Evolutionary conservation across 1,140 invertebrate genomes (phyloP), one percentile per base, ranked within the genome.

Genomic region (Drosophila neocordata): DNA sequence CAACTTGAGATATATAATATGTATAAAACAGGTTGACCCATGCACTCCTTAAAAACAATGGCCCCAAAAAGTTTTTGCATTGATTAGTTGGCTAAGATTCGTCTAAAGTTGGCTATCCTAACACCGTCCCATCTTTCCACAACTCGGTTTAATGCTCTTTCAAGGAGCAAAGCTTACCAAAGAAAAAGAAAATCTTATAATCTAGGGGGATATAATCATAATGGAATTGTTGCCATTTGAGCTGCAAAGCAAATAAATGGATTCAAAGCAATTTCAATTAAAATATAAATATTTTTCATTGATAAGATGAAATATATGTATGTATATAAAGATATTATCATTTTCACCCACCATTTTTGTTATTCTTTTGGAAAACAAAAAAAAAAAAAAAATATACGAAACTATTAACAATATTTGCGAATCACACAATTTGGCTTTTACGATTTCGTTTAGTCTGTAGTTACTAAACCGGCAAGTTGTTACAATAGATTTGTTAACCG

Each of bases 401-500:
- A 35, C 27, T 31, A 7, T 0, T 9, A 35, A 35, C 9, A 35
- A 35, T 35, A 12, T 38, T 5, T 38, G 37, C 37, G 3, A 48
- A 11, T 48, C 2, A 48, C 1, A 20, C 41, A 2, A 20, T 34
- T 27, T 38, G 9, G 2, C 7, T 31, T 31, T 31, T 31, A 31
- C 27, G 27, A 31, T 31, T 31, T 15, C 41, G 15, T 11, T 48
- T 13, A n/a, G 4, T 4, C 12, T 38, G 37, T 20, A 38, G 4
- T 48, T 8, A 48, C 41, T 20, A n/a, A 48, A 20, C 15, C 41
- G 41, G 41, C 41, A 48, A 48, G 20, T 48, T 8, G 2, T 11
- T 57, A 74, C 57, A 38, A 68, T 68, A 48, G 9, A 37, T 34
- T 37, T 58, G 53, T 73, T 73, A 73, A 71, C 35, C 70, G 55